Percentiles rank a stretch among this genome's conserved stretches.
These are phyloP conservation scores for Thermophis baileyi DNA, from an alignment of 2,113 vertebrate genomes.

Conservation along the genomic window DNA sequence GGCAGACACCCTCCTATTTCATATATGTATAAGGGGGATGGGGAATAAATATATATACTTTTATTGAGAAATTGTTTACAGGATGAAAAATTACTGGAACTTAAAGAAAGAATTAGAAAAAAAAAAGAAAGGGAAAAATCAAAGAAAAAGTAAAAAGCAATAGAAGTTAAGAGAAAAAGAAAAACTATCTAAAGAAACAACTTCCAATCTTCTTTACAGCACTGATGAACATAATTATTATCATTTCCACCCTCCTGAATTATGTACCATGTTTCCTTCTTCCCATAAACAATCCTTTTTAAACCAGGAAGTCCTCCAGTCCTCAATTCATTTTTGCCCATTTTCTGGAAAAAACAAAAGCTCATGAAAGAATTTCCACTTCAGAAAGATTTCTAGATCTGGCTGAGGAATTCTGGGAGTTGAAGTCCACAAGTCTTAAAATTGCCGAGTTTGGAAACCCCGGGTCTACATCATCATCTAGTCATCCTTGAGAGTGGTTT, in stretches of 20 bases:
- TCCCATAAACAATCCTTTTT: not conserved
- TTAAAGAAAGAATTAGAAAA: not conserved
- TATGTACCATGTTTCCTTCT: not conserved
- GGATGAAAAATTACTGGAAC: not conserved
- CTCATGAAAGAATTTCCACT: not conserved
- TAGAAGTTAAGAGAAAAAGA: not conserved
- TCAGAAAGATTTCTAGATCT: not conserved
- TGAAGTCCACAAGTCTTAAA: no score
- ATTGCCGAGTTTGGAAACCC: no score
- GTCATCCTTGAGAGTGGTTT: no score
- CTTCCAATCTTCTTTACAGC: not conserved
- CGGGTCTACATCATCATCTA: not conserved
- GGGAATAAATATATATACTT: no score
- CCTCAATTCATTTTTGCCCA: not conserved
- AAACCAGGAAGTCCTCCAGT: not conserved
- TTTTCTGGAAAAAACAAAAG: not conserved
- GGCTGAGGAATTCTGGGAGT: no score
- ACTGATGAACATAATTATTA: not conserved
- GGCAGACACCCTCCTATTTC: no score
- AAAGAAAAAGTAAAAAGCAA: not conserved
- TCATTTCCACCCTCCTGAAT: not conserved
- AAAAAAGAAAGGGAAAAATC: not conserved
- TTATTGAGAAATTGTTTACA: no score
- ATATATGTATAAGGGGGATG: no score
- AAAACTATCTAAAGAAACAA: not conserved